Conservation (phyloP, 2,113 vertebrate species). For the Poicephalus meyeri region DNA sequence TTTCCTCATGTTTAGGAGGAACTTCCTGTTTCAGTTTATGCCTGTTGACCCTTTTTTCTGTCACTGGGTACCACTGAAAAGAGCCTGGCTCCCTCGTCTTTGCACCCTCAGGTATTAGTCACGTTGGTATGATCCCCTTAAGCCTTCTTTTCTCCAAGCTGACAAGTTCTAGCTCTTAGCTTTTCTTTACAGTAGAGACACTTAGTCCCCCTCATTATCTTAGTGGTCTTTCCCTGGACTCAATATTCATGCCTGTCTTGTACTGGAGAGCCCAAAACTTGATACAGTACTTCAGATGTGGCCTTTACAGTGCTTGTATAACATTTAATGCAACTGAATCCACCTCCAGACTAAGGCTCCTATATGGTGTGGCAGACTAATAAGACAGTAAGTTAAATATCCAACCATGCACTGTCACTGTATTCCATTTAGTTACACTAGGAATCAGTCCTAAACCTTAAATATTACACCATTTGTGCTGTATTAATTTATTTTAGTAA, state of each 20-base stretch:
- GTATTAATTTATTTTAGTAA: neutral
- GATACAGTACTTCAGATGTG: neutral
- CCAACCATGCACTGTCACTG: neutral
- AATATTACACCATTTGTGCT: neutral
- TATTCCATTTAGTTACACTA: neutral
- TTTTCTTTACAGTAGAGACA: neutral
- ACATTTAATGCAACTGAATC: neutral
- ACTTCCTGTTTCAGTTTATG: neutral
- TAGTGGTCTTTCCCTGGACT: neutral
- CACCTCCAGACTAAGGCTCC: neutral
- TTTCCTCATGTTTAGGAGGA: neutral
- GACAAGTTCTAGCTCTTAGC: neutral
- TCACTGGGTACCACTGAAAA: neutral
- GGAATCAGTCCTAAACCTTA: neutral
- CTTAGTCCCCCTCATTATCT: neutral
- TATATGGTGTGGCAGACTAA: neutral
- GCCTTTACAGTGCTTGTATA: neutral
- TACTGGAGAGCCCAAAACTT: neutral
- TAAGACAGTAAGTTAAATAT: neutral
- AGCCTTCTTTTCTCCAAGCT: neutral
- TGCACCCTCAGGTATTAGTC: neutral
- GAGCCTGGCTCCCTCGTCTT: neutral
- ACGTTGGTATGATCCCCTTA: fast-evolving
- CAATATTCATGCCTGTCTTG: neutral
- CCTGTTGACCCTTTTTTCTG: neutral